Conservation (phyloP, 1,140 invertebrate species). For the Cheumatopsyche charites region DNA sequence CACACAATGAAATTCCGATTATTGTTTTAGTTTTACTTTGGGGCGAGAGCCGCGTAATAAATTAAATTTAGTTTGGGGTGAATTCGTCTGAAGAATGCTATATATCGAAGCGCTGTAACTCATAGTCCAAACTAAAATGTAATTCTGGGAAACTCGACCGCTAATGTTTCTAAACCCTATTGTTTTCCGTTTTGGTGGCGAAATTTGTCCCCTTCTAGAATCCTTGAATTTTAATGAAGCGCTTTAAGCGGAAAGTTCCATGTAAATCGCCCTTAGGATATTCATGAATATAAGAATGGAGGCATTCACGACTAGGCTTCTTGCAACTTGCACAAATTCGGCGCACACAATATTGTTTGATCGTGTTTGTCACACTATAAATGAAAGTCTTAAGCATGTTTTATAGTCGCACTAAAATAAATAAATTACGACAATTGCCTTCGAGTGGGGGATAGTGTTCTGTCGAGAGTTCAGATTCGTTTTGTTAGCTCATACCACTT, state of each 20-base stretch:
- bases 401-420: slow-evolving; percentile 9
- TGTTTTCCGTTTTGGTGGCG: slow-evolving; percentile 13
- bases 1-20: too few relatives aligned
- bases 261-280: slow-evolving; percentile 13
- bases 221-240: slow-evolving; percentile 23
- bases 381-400: neutral
- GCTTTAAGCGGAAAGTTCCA: slow-evolving; percentile 3
- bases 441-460: slow-evolving; percentile 37
- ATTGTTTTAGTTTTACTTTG: too few relatives aligned
- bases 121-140: neutral
- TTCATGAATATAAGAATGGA: slow-evolving; percentile 22
- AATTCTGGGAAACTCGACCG: slow-evolving; percentile 1
- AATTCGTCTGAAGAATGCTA: too few relatives aligned
- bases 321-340: too few relatives aligned
- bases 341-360: too few relatives aligned
- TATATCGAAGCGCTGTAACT: too few relatives aligned
- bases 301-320: neutral
- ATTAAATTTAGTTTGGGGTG: too few relatives aligned
- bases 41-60: too few relatives aligned
- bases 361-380: too few relatives aligned
- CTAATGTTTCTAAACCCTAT: slow-evolving; percentile 4
- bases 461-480: slow-evolving; percentile 25
- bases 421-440: slow-evolving; percentile 44
- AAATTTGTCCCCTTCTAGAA: slow-evolving; percentile 3
- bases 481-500: too few relatives aligned